Evolutionary conservation across 2,888 invertebrate genomes (phyloP).

Genomic region (Magallana nippona): DNA sequence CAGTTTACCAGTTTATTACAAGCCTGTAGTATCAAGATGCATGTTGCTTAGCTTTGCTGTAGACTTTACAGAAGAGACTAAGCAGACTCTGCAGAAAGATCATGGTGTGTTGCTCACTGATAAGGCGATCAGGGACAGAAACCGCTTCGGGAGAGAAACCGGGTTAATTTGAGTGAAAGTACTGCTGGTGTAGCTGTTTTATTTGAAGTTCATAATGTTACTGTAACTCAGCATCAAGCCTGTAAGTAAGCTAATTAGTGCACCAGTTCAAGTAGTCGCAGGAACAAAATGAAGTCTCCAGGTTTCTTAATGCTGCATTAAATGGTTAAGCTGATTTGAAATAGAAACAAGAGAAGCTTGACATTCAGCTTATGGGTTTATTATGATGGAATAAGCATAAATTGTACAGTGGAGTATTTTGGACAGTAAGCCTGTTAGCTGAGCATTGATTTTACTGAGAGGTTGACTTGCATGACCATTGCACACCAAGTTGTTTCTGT

Average conservation of each 20-base stretch:
- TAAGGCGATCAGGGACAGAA: too few relatives aligned
- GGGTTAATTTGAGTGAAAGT: too few relatives aligned
- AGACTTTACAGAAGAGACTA: too few relatives aligned
- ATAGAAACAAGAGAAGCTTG: neutral
- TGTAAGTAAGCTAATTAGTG: neutral
- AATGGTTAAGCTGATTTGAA: neutral
- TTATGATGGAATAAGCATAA: conserved; percentile 1
- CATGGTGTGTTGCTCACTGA: too few relatives aligned
- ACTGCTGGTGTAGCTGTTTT: neutral
- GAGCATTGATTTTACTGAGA: conserved; percentile 32
- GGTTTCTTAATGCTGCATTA: neutral
- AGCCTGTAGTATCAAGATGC: too few relatives aligned
- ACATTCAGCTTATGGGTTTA: conserved; percentile 24
- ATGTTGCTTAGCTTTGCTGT: too few relatives aligned
- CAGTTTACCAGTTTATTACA: too few relatives aligned
- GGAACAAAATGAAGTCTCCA: neutral
- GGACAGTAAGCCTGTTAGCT: conserved; percentile 32
- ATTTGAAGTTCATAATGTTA: neutral
- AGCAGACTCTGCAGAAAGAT: too few relatives aligned
- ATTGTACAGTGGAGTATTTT: conserved; percentile 13
- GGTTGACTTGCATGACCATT: conserved; percentile 33
- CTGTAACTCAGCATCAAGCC: neutral
- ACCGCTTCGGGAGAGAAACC: too few relatives aligned
- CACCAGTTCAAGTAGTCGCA: neutral
- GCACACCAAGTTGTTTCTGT: conserved; percentile 33